These are phyloP conservation scores for silkworm (Bombyx mori) DNA, from an alignment of 1,140 invertebrate species.

Conservation along the genomic window ASM3026992v2 NC_085128.1:5399001-5399500, in stretches of 20 bases:
- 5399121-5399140: no score
- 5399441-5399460: slow-evolving; percentile 62
- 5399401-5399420: slow-evolving; percentile 47
- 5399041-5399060: no score
- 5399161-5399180: no score
- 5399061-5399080: no score
- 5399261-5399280: slow-evolving; percentile 12
- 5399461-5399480: slow-evolving; percentile 55
- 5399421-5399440: slow-evolving; percentile 30
- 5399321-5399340: neutral
- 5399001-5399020: no score
- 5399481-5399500: slow-evolving; percentile 35
- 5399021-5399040: no score
- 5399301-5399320: slow-evolving; percentile 19
- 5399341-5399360: slow-evolving; percentile 14
- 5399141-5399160: no score
- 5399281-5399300: slow-evolving; percentile 15
- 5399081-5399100: no score
- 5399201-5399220: no score
- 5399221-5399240: no score
- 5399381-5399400: slow-evolving; percentile 58
- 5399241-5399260: slow-evolving; percentile 17
- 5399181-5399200: no score
- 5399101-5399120: no score
- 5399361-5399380: slow-evolving; percentile 62